Conservation (phyloP, 1,140 invertebrate genomes). For the Pomphorhynchus laevis region DNA sequence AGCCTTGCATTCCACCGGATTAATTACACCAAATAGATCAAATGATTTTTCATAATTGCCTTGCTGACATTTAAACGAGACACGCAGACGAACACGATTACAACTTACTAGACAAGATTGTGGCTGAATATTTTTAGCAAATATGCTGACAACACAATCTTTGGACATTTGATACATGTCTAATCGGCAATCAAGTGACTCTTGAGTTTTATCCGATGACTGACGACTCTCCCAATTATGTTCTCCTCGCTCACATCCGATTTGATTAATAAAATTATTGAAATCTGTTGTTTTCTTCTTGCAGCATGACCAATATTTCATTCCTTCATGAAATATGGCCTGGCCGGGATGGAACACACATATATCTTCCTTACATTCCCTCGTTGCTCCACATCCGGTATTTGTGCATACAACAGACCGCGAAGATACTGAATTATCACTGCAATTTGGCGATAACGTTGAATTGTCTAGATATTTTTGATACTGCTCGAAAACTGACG, state of each 20-base stretch:
- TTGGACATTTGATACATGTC: constrained; percentile 63
- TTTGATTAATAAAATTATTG: constrained; percentile 47
- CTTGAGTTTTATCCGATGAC: constrained; percentile 10
- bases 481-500: too few species aligned
- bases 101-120: constrained; percentile 33
- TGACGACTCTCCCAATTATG: constrained; percentile 34
- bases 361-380: constrained; percentile 25
- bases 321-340: constrained; percentile 78
- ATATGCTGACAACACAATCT: constrained; percentile 44
- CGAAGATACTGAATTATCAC: too few species aligned
- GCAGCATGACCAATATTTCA: constrained; percentile 93
- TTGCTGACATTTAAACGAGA: constrained; percentile 35
- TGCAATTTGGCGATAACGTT: too few species aligned
- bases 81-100: constrained; percentile 41
- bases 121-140: constrained; percentile 54
- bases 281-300: constrained; percentile 67
- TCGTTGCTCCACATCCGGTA: constrained; percentile 2
- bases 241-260: constrained; percentile 35
- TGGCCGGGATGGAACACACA: constrained; percentile 52
- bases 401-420: too few species aligned
- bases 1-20: constrained; percentile 2
- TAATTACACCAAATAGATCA: constrained; percentile 6
- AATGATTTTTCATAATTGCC: constrained; percentile 4
- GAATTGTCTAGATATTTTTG: too few species aligned
- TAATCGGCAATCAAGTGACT: constrained; percentile 36